Base-by-base conservation (phyloP, 2,888 invertebrate species). In the Dicyrtomina minuta region DNA sequence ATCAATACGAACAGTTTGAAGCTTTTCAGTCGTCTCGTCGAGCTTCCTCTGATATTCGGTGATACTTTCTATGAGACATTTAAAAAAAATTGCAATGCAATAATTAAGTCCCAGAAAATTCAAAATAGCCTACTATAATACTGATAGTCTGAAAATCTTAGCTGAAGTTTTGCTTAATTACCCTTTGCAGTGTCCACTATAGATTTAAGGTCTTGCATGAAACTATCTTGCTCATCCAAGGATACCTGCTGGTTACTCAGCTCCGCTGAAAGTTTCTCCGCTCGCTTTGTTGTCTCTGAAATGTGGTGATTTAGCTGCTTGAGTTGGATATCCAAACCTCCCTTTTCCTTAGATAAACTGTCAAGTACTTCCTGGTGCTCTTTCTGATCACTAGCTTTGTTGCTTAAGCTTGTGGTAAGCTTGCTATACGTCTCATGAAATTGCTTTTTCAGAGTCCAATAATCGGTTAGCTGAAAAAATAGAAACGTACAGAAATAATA, bases 311-410 rank as follows among this genome's bases (percentile, higher is more conserved):
- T 90, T 82, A 96, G 92, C 81, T 97, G 95, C 55, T 92, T 88
- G 72, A 95, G 89, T 78, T 93, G 90, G 79, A 92, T 93, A 81
- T 95, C 92, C 13, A 95, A 86, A 76, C 97, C 95, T 1, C 90
- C 91, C 80, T 92, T 90, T 78, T 91, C 89, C 58, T 96, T 86
- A 66, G 88, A 86, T 82, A 96, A 96, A 81, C 96, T 96, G 82
- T 98, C 96, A 43, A 96, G 86, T 15, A 91, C 85, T 84, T 97
- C 97, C 83, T 97, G 96, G 82, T 97, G 96, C 0, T 96, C 89
- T 83, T 99, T 98, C 84, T 98, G 97, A 80, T 96, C 96, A 26
- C 98, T 88, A 84, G 94, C 95, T 17, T 98, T 91, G 0, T 95
- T 93, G 84, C 97, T 97, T 79, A 99, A 84, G 70, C 97, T 91